phyloP scores from a whole-genome alignment of 1,140 invertebrate genomes.

The Triops longicaudatus region DNA sequence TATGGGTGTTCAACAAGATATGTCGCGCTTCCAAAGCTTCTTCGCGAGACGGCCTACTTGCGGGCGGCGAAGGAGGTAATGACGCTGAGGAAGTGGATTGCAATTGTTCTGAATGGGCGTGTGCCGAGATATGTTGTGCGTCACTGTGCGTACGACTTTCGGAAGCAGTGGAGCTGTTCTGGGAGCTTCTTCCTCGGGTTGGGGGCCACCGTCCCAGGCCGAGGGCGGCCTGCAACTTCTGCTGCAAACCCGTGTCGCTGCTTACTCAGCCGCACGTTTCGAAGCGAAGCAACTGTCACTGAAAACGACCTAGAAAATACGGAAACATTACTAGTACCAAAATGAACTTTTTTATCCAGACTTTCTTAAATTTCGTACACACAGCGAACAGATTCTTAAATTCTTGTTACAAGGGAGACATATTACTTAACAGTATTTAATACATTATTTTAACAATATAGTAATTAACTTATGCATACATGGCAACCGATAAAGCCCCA shows the following conservation, averaged over 20 bases:
- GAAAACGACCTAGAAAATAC: background rate
- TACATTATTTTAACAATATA: too few species aligned
- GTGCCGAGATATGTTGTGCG: background rate
- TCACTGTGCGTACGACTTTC: conserved; percentile 4
- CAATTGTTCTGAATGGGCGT: conserved; percentile 8
- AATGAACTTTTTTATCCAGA: background rate
- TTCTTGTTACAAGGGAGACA: too few species aligned
- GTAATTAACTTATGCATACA: too few species aligned
- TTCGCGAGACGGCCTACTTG: conserved; percentile 26
- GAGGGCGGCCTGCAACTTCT: conserved; percentile 28
- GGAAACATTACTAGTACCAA: background rate
- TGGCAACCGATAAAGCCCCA: too few species aligned
- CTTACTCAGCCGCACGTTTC: conserved; percentile 15
- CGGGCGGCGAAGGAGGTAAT: conserved; percentile 18
- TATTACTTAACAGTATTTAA: too few species aligned
- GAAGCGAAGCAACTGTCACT: background rate
- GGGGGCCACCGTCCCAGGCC: conserved; percentile 24
- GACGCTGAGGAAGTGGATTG: background rate
- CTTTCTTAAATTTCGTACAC: background rate
- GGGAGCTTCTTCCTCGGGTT: background rate
- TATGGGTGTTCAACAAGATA: conserved; percentile 35
- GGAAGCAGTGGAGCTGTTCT: background rate
- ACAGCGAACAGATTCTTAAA: background rate
- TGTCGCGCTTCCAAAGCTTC: conserved; percentile 35
- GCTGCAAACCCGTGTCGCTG: conserved; percentile 28